Percentiles rank a stretch among this genome's conserved stretches.
These are phyloP conservation scores for Dendrolimus kikuchii DNA, from an alignment of 1,140 invertebrate genomes.

Conservation along the genomic window DNA sequence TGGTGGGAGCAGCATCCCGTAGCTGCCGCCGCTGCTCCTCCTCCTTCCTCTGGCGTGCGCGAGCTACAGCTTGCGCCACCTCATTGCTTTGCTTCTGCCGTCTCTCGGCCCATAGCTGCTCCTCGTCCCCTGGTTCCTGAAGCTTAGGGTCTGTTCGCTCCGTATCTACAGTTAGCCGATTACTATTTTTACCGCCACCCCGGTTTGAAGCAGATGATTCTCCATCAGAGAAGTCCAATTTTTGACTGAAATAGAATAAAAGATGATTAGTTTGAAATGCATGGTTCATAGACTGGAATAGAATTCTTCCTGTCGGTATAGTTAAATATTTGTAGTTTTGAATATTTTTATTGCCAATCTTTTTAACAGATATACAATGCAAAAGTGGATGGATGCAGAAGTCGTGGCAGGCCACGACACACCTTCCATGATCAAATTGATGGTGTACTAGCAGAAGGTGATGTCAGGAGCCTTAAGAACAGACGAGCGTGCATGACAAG, in stretches of 20 bases:
- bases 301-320: too few species aligned
- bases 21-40: constrained; percentile 83
- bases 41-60: constrained; percentile 84
- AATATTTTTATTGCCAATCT: too few species aligned
- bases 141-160: constrained; percentile 54
- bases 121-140: constrained; percentile 76
- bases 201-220: constrained; percentile 74
- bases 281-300: too few species aligned
- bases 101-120: constrained; percentile 82
- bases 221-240: constrained; percentile 94
- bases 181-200: constrained; percentile 45
- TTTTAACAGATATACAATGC: too few species aligned
- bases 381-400: too few species aligned
- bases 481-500: too few species aligned
- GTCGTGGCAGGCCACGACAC: too few species aligned
- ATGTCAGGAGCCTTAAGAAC: too few species aligned
- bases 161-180: constrained; percentile 45
- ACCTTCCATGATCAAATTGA: too few species aligned
- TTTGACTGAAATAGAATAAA: constrained; percentile 78
- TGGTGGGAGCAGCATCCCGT: constrained; percentile 28
- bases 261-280: constrained; percentile 3
- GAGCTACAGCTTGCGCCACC: constrained; percentile 80
- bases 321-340: too few species aligned
- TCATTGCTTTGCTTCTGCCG: constrained; percentile 78
- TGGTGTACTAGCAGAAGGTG: too few species aligned